Percentiles rank a stretch among this genome's conserved stretches.
These are phyloP conservation scores for Armadillidium nasatum DNA, from an alignment of 1,140 invertebrate genomes.

Conservation along the genomic window DNA sequence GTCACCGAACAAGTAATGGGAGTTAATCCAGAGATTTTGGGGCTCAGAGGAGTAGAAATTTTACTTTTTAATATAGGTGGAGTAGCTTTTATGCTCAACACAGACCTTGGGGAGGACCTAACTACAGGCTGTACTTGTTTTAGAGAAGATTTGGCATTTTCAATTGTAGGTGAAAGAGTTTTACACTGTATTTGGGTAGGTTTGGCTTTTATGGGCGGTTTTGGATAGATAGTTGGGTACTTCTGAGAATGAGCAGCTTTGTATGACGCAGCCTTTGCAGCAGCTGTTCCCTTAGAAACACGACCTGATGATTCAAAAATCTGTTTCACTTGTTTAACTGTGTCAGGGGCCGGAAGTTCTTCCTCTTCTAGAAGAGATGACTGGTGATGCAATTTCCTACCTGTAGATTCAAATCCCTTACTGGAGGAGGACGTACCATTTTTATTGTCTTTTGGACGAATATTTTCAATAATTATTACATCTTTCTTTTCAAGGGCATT, in stretches of 20 bases:
- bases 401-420: constrained; percentile 27
- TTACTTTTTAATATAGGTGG: constrained; percentile 21
- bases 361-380: constrained; percentile 57
- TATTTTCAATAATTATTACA: constrained; percentile 51
- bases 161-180: constrained; percentile 5
- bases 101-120: constrained; percentile 18
- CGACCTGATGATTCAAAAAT: constrained; percentile 64
- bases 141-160: constrained; percentile 26
- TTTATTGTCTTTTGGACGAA: constrained; percentile 31
- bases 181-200: not conserved
- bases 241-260: constrained; percentile 35
- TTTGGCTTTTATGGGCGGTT: constrained; percentile 5
- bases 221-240: not conserved
- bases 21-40: constrained; percentile 31
- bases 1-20: constrained; percentile 36
- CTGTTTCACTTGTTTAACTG: constrained; percentile 74
- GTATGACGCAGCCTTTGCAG: constrained; percentile 38
- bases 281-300: constrained; percentile 25
- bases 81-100: constrained; percentile 30
- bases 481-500: constrained; percentile 50
- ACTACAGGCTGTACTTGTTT: constrained; percentile 30
- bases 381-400: constrained; percentile 44
- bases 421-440: constrained; percentile 25
- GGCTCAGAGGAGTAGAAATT: constrained; percentile 18
- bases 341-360: constrained; percentile 75